phyloP scores from a whole-genome alignment of 2,888 invertebrate genomes.

The Eustalomyia histrio region DNA sequence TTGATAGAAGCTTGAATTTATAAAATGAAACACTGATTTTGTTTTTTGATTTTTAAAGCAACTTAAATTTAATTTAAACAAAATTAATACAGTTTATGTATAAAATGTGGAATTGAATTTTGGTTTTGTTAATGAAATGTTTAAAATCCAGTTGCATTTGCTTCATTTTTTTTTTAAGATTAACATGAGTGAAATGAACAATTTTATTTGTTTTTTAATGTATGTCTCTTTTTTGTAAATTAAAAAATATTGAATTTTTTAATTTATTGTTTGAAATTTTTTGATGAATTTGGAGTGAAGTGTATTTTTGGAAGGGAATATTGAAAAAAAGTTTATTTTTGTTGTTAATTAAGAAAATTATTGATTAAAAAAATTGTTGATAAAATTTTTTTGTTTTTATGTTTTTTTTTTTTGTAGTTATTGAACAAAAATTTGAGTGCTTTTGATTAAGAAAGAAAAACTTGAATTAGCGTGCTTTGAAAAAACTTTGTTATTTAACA shows the following conservation, averaged over 20 bases:
- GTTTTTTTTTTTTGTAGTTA: slow-evolving; percentile 41
- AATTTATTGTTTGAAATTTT: background rate
- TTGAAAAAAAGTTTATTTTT: background rate
- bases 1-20: slow-evolving; percentile 41
- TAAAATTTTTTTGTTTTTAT: slow-evolving; percentile 22
- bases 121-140: slow-evolving; percentile 3
- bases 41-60: slow-evolving; percentile 39
- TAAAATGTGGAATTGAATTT: slow-evolving; percentile 39
- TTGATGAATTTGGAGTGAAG: background rate
- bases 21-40: slow-evolving; percentile 37
- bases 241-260: background rate
- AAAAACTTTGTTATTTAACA: slow-evolving; percentile 63
- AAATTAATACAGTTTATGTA: slow-evolving; percentile 37
- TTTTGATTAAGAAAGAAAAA: slow-evolving; percentile 61
- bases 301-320: slow-evolving; percentile 8
- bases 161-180: slow-evolving; percentile 41
- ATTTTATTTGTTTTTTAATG: slow-evolving; percentile 45
- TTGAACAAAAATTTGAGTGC: slow-evolving; percentile 60
- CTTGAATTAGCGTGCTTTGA: slow-evolving; percentile 65
- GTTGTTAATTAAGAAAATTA: slow-evolving; percentile 6
- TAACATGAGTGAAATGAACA: slow-evolving; percentile 34
- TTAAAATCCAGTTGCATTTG: slow-evolving; percentile 48
- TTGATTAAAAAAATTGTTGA: background rate
- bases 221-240: background rate
- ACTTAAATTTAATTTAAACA: slow-evolving; percentile 38